Percentiles rank a stretch among this genome's conserved stretches.
Conservation (phyloP, 2,113 vertebrate genomes). For the Campylorhamphus procurvoides region DNA sequence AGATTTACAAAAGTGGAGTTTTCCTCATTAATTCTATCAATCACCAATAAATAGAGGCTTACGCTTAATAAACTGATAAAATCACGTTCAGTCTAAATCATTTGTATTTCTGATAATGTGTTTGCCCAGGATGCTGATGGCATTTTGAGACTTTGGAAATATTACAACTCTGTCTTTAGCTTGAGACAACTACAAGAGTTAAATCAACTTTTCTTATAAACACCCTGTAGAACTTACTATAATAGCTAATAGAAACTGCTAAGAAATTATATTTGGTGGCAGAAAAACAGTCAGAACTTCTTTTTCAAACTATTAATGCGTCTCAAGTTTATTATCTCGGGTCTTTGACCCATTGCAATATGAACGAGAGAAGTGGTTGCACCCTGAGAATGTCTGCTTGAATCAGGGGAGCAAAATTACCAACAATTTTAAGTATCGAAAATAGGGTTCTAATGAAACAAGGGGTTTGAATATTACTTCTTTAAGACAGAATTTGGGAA, state of each 20-base stretch:
- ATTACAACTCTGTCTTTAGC: neutral
- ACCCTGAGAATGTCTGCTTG: neutral
- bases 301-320: neutral
- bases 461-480: rapidly evolving
- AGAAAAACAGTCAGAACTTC: neutral
- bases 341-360: neutral
- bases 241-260: neutral
- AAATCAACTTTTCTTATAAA: neutral
- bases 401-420: neutral
- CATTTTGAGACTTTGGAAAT: neutral
- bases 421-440: neutral
- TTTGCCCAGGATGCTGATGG: neutral
- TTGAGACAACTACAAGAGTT: neutral
- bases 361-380: neutral
- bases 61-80: neutral
- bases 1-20: neutral
- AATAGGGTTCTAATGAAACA: neutral
- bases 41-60: slow-evolving; percentile 18
- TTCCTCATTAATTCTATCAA: slow-evolving; percentile 29
- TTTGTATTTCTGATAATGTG: neutral
- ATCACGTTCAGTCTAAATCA: neutral
- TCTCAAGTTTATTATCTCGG: neutral
- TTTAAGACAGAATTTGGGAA: neutral
- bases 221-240: neutral
- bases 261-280: neutral